Conservation (phyloP, 2,113 vertebrate species). For the Synchiropus splendidus region DNA sequence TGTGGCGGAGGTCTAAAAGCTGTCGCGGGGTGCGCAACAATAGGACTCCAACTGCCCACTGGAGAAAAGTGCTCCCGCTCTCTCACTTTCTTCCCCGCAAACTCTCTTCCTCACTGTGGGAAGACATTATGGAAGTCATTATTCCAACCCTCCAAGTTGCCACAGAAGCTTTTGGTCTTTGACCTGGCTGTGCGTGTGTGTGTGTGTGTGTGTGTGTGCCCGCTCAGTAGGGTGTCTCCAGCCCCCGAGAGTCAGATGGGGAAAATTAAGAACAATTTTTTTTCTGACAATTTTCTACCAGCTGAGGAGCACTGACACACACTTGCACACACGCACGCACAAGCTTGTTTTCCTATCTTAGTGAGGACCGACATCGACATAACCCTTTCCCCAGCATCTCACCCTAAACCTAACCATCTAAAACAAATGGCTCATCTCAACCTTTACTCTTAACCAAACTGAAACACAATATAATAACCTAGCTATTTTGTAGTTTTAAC, state of each 20-base stretch:
- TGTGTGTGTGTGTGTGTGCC: slow-evolving; percentile 2
- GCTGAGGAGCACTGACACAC: slow-evolving; percentile 4
- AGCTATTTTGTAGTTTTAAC: too few species aligned
- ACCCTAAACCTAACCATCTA: too few species aligned
- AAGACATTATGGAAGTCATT: slow-evolving; percentile 48
- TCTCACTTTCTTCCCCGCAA: slow-evolving; percentile 20
- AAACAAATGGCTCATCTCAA: too few species aligned
- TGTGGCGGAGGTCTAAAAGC: slow-evolving; percentile 46
- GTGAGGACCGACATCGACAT: too few species aligned
- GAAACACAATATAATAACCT: too few species aligned
- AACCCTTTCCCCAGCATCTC: too few species aligned
- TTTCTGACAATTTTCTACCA: slow-evolving; percentile 4
- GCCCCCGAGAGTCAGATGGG: slow-evolving; percentile 24
- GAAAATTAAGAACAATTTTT: slow-evolving; percentile 36
- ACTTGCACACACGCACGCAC: slow-evolving; percentile 15
- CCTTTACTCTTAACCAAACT: too few species aligned
- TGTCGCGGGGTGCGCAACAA: slow-evolving; percentile 46
- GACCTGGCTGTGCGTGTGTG: slow-evolving; percentile 16
- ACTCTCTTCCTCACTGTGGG: slow-evolving; percentile 28
- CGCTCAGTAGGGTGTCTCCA: slow-evolving; percentile 20
- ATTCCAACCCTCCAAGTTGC: slow-evolving; percentile 42
- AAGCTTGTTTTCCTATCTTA: too few species aligned
- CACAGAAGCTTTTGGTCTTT: slow-evolving; percentile 17
- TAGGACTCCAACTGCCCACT: slow-evolving; percentile 37
- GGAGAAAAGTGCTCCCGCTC: slow-evolving; percentile 44